These are phyloP conservation scores for Numenius phaeopus DNA, from an alignment of 2,797 vertebrate species.

Conservation along the genomic window DNA sequence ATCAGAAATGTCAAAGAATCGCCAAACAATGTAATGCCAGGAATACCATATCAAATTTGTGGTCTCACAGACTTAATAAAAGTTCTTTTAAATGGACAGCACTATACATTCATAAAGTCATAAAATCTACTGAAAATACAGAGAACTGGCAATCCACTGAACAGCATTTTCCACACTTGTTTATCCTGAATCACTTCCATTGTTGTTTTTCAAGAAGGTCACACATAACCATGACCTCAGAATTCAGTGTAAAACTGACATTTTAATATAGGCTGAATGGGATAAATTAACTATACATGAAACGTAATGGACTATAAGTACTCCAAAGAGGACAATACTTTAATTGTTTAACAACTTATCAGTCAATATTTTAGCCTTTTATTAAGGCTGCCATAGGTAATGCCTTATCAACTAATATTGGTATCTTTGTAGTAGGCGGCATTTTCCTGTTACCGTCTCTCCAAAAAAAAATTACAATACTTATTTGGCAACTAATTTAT, in stretches of 20 bases:
- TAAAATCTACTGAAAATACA: constrained; percentile 20
- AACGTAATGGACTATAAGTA: constrained; percentile 23
- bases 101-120: neutral
- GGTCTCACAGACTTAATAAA: neutral
- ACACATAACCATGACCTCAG: constrained; percentile 28
- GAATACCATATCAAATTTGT: neutral
- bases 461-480: neutral
- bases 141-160: constrained; percentile 15
- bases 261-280: constrained; percentile 49
- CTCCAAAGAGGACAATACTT: constrained; percentile 11
- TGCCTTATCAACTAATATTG: neutral
- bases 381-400: neutral
- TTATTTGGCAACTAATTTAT: neutral
- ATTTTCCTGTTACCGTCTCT: neutral
- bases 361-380: constrained; percentile 2
- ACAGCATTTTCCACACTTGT: constrained; percentile 57
- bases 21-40: neutral
- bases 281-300: constrained; percentile 45
- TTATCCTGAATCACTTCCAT: constrained; percentile 40
- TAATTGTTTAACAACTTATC: constrained; percentile 1
- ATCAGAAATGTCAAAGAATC: neutral
- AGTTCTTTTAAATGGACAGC: neutral
- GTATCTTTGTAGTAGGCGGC: neutral
- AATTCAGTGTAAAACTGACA: constrained; percentile 52
- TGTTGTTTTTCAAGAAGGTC: constrained; percentile 42